Base-by-base conservation (phyloP, 1,140 invertebrate genomes). In the Magallana angulata region DNA sequence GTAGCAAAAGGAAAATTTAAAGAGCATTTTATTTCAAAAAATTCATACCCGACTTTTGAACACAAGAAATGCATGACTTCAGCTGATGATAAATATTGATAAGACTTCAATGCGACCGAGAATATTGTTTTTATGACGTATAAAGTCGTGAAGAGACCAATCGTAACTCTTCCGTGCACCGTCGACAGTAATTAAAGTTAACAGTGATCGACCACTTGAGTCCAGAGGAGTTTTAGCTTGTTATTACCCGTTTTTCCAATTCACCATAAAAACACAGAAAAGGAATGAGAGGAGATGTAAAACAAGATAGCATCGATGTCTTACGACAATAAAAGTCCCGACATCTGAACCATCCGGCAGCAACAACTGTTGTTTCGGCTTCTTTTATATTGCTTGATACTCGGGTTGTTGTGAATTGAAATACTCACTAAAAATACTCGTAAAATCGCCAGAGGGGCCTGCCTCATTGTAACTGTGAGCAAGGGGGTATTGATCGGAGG, bases 341-440 rank as follows among this genome's bases (percentile, higher is more conserved):
- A 24, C 68, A 76, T 76, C 68, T 76, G 68, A 76, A 76, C 68
- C 68, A 76, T 76, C 9, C 18, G 24, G 24, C 68, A 76, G 8
- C 18, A 30, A 76, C 68, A 76, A 76, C 68, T 76, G 68, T 76
- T 76, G 68, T 76, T 30, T 36, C 36, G n/a, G 24, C 12, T 82
- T 57, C 16, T 9, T 48, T 30, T 82, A 82, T 16, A 82, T 82
- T 30, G 81, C 57, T 56, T 82, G 81, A 30, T 82, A 82, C 48
- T 82, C 81, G 3, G 57, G 81, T 56, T 82, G 81, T 58, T 82
- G 81, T 82, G 81, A 82, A 82, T 82, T 82, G 57, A 82, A 82
- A 82, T 82, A 82, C 81, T 82, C 81, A 58, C 81, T 82, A 82
- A 82, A 82, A 58, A 82, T 82, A 82, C 81, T 82, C 81, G 81